Conservation (phyloP, 2,888 invertebrate species). For the Bembecia ichneumoniformis region DNA sequence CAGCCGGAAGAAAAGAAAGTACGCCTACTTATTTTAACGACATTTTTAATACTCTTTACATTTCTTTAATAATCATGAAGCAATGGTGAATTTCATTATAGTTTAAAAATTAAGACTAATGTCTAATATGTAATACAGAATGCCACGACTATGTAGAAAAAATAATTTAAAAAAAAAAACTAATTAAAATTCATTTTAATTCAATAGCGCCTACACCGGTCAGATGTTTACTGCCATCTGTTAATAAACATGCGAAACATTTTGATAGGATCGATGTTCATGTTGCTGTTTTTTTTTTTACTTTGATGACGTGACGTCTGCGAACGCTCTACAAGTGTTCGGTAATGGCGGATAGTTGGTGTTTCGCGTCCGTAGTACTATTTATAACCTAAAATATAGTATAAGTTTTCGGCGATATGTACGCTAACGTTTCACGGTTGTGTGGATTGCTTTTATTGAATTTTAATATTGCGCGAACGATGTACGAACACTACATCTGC, state of each 20-base stretch:
- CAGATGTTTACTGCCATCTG: too few species aligned
- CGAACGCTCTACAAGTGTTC: constrained; percentile 57
- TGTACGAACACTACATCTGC: constrained; percentile 58
- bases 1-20: background rate
- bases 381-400: constrained; percentile 74
- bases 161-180: too few species aligned
- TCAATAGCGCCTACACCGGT: too few species aligned
- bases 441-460: constrained; percentile 67
- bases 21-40: too few species aligned
- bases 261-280: constrained; percentile 13
- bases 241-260: constrained; percentile 7
- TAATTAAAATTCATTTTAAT: too few species aligned
- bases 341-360: constrained; percentile 72
- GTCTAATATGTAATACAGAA: too few species aligned
- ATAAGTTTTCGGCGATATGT: constrained; percentile 73
- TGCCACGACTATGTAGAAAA: too few species aligned
- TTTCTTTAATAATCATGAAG: background rate
- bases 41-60: background rate
- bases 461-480: constrained; percentile 66
- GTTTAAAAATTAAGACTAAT: too few species aligned
- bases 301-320: constrained; percentile 65
- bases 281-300: constrained; percentile 30
- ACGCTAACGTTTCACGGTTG: constrained; percentile 66
- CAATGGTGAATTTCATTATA: too few species aligned
- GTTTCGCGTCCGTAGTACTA: constrained; percentile 72